Base-by-base conservation (phyloP, 2,888 invertebrate genomes). In the Drosophila vallismaia region DNA sequence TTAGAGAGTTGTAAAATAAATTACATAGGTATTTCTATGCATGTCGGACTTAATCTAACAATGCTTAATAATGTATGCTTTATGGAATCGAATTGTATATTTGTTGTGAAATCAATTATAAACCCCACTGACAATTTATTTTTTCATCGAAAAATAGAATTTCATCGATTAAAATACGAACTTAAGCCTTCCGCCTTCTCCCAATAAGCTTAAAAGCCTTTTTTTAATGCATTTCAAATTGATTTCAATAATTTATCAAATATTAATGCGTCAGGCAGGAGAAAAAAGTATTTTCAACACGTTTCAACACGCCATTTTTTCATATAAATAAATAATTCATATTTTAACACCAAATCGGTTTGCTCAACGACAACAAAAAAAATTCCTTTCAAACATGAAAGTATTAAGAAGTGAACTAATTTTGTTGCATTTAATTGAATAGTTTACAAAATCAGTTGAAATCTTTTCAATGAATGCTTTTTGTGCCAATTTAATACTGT, bases 291-390 rank as follows among this genome's bases (percentile, higher is more conserved):
- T 19, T 19, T 19, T 19, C 19, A 19, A 29, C 1, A 8, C 7
- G 8, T 29, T 54, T 4, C 12, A 10, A 2, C 3, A 3, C 5
- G 4, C 1, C 6, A 7, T 26, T n/a, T 46, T 12, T 5, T 36
- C 7, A 36, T 19, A 14, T 55, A 5, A 59, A 58, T 59, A 24
- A 45, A 36, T 58, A 29, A 59, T 59, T 3, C 7, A 28, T 14
- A 12, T 9, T 26, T 44, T 44, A 54, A 58, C 56, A 33, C 60
- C 36, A 50, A 63, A 31, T 5, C 36, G n/a, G 10, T n/a, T 36
- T n/a, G 36, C n/a, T 12, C n/a, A 7, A 7, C 7, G 19, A 1
- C 19, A 14, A 42, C 10, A 19, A 8, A 19, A 42, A 14, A 0
- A 42, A 4, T 19, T 42, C 40, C 19, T 40, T 42, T 42, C 4